Evolutionary conservation across 2,888 invertebrate genomes (phyloP).

Genomic region (Oligia strigilis): DNA sequence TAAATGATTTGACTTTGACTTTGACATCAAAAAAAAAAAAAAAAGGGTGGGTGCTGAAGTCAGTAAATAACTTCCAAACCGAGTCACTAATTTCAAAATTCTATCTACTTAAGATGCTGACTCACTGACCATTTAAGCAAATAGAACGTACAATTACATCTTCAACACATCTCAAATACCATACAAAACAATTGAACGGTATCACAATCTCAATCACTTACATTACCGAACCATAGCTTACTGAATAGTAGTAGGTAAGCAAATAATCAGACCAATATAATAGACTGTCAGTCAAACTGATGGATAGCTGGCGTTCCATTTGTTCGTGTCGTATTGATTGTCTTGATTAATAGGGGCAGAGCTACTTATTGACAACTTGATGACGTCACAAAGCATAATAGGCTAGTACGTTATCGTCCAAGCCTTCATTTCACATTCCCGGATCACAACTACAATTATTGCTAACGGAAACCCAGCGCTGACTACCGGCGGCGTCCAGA

Average conservation of each 20-base stretch:
- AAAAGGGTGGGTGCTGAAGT: background rate
- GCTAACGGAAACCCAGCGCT: background rate
- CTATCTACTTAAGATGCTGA: background rate
- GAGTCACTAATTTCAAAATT: background rate
- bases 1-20: no score
- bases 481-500: background rate
- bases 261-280: slow-evolving; percentile 53
- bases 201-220: slow-evolving; percentile 10
- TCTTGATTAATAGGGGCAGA: slow-evolving; percentile 22
- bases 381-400: slow-evolving; percentile 28
- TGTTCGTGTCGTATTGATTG: slow-evolving; percentile 26
- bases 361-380: slow-evolving; percentile 20
- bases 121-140: slow-evolving; percentile 20
- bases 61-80: background rate
- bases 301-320: slow-evolving; percentile 34
- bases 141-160: background rate
- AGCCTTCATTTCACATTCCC: background rate
- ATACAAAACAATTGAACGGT: slow-evolving; percentile 22
- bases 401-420: background rate
- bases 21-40: no score
- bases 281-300: slow-evolving; percentile 52
- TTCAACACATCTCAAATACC: slow-evolving; percentile 16
- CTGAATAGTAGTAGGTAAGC: background rate
- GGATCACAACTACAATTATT: background rate
- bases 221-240: slow-evolving; percentile 12